These are phyloP conservation scores for Paramisgurnus dabryanus DNA, from an alignment of 2,113 vertebrate species.

Conservation along the genomic window DNA sequence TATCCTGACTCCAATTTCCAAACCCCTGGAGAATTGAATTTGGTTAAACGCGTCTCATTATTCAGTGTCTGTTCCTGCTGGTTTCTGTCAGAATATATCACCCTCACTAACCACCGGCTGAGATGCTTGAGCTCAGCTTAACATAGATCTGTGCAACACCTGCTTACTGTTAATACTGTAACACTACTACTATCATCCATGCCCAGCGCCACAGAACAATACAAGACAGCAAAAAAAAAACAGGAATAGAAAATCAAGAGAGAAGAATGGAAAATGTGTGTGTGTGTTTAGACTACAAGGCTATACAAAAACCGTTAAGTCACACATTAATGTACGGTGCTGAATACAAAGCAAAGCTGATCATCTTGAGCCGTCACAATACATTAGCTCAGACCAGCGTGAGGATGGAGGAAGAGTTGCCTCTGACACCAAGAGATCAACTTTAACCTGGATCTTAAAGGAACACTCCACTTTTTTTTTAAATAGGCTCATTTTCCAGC, in stretches of 20 bases:
- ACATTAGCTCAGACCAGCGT: conserved; percentile 64
- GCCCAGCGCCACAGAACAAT: neutral
- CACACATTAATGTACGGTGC: conserved; percentile 52
- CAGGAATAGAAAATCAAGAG: neutral
- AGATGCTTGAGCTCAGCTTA: conserved; percentile 31
- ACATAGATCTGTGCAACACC: conserved; percentile 43
- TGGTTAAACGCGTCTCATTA: conserved; percentile 15
- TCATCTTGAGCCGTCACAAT: conserved; percentile 68
- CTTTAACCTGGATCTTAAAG: neutral
- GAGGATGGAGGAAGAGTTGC: conserved; percentile 30
- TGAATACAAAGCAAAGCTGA: conserved; percentile 60
- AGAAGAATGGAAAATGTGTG: neutral
- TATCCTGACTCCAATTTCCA: neutral
- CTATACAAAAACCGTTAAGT: conserved; percentile 27
- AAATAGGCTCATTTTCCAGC: too few species aligned
- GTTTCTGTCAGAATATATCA: neutral
- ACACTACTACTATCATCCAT: conserved; percentile 2
- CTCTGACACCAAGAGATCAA: neutral
- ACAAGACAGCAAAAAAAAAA: neutral
- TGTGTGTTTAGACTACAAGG: conserved; percentile 20
- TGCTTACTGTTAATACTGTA: conserved; percentile 31
- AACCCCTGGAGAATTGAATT: conserved; percentile 21
- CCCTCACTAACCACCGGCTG: neutral
- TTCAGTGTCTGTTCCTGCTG: conserved; percentile 15
- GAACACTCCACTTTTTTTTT: too few species aligned